These are phyloP conservation scores for Alexandromys fortis DNA, from an alignment of 2,113 vertebrate genomes.

Conservation along the genomic window DNA sequence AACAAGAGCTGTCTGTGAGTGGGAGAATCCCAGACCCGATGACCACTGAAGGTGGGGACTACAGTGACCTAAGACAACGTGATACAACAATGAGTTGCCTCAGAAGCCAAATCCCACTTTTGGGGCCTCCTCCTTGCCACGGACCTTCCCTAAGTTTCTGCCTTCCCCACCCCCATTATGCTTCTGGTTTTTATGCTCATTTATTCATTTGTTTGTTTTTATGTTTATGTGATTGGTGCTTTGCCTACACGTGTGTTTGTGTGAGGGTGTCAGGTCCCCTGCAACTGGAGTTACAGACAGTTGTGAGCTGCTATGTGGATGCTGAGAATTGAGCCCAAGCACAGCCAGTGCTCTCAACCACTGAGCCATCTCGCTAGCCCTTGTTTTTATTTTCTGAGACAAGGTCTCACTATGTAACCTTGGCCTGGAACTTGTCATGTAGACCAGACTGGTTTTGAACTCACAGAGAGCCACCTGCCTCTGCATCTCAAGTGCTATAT, in stretches of 20 bases:
- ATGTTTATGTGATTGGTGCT: too few species aligned
- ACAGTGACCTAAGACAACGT: slow-evolving; percentile 8
- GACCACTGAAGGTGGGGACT: background rate
- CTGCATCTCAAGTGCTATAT: background rate
- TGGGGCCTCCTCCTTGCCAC: background rate
- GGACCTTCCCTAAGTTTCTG: background rate
- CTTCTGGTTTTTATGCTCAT: too few species aligned
- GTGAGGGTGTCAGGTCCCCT: too few species aligned
- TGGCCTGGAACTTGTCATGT: background rate
- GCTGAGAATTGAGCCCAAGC: too few species aligned
- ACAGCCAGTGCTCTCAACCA: too few species aligned
- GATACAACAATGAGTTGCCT: background rate
- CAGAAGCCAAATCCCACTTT: background rate
- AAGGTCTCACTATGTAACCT: background rate
- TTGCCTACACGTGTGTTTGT: too few species aligned
- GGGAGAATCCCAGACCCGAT: background rate
- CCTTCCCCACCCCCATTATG: background rate
- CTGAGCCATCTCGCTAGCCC: too few species aligned
- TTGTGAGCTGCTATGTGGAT: too few species aligned
- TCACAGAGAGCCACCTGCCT: background rate
- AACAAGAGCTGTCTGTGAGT: background rate
- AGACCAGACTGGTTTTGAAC: background rate
- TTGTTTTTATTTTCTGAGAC: background rate
- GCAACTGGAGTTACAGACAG: too few species aligned
- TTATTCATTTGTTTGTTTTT: background rate